These are phyloP conservation scores for Babylonia areolata DNA, from an alignment of 1,140 invertebrate genomes.

Conservation along the genomic window DNA sequence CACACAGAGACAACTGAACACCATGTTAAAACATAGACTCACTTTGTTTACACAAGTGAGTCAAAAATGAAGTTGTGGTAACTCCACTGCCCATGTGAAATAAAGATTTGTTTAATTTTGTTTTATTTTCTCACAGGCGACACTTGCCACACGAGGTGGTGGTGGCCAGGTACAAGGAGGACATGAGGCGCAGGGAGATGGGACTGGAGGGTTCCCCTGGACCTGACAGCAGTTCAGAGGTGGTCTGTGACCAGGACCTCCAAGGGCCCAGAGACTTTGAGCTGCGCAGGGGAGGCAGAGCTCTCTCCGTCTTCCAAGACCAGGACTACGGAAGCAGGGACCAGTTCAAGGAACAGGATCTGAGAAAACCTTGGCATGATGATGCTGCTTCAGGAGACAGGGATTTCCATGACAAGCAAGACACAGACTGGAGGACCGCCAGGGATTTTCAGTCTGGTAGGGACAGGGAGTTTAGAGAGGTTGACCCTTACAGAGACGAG, in stretches of 20 bases:
- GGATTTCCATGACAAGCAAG: not conserved
- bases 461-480: not conserved
- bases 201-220: not conserved
- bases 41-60: too few relatives aligned
- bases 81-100: too few relatives aligned
- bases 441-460: not conserved
- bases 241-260: too few relatives aligned
- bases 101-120: too few relatives aligned
- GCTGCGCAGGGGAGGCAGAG: too few relatives aligned
- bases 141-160: not conserved
- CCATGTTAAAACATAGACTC: too few relatives aligned
- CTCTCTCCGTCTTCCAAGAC: not conserved
- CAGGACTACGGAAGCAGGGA: not conserved
- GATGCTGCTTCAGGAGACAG: not conserved
- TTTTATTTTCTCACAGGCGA: conserved; percentile 1
- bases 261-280: too few relatives aligned
- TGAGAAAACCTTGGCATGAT: not conserved
- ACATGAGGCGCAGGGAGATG: conserved; percentile 14
- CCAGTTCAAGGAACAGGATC: not conserved
- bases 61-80: too few relatives aligned
- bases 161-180: conserved; percentile 30
- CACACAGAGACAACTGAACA: too few relatives aligned
- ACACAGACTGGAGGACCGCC: not conserved
- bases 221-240: too few relatives aligned
- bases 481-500: too few relatives aligned